Evolutionary conservation across 2,797 vertebrate genomes (phyloP).

Genomic region (Amblyopsis hoosieri): DNA sequence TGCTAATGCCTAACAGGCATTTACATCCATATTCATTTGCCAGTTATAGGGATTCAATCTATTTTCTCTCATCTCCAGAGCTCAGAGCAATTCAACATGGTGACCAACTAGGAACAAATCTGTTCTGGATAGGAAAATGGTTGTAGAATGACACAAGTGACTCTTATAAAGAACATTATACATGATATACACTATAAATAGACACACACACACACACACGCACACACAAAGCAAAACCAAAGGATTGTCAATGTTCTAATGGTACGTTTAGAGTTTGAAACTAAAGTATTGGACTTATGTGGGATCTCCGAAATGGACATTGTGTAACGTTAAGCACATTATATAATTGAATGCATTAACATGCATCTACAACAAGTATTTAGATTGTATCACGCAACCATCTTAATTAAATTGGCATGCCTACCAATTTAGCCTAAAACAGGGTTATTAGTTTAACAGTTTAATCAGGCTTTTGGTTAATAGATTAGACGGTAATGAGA

Average conservation of each 20-base stretch:
- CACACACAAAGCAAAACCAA: background rate
- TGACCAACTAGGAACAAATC: constrained; percentile 14
- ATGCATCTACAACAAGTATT: background rate
- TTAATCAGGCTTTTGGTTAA: constrained; percentile 9
- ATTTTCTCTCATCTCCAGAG: constrained; percentile 37
- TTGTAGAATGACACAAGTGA: constrained; percentile 7
- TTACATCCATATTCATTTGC: constrained; percentile 36
- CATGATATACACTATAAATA: background rate
- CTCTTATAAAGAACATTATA: background rate
- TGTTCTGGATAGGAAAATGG: constrained; percentile 14
- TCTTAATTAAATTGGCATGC: constrained; percentile 1
- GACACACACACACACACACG: background rate
- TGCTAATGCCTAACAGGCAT: constrained; percentile 16
- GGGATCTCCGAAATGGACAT: constrained; percentile 5
- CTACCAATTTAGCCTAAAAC: background rate
- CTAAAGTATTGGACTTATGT: too few relatives aligned
- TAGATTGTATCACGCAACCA: constrained; percentile 2
- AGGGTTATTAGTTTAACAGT: constrained; percentile 9
- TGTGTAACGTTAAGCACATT: constrained; percentile 9
- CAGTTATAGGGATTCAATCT: constrained; percentile 33
- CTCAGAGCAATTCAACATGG: constrained; percentile 27
- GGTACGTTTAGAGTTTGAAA: background rate
- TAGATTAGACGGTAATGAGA: constrained; percentile 16
- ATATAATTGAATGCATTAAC: background rate
- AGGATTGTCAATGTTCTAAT: background rate